A percentile compares a stretch with the other conserved stretches of the same genome.
These are phyloP conservation scores for Poecilus cupreus DNA, from an alignment of 2,888 invertebrate species.

Conservation along the genomic window DNA sequence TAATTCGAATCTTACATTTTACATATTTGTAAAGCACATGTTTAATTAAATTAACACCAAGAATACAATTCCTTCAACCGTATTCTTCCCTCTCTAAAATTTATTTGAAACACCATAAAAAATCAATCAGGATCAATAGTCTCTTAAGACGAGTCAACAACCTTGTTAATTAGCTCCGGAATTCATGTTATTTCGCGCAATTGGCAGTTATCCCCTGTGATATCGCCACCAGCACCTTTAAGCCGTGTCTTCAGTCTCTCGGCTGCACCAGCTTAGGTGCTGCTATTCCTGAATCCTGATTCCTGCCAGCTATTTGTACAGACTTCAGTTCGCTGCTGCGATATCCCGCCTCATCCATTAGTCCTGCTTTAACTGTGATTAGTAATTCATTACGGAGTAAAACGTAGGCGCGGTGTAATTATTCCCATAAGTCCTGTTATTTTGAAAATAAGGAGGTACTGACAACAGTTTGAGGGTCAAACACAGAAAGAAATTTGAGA, in stretches of 20 bases:
- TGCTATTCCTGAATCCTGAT: background rate
- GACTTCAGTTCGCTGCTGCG: background rate
- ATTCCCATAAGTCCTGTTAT: background rate
- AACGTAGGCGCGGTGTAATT: background rate
- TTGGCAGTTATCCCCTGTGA: background rate
- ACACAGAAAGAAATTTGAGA: background rate
- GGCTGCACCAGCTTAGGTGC: background rate
- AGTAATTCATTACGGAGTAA: constrained; percentile 44
- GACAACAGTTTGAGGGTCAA: no score
- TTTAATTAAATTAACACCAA: no score
- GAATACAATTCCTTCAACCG: no score
- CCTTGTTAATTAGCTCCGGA: constrained; percentile 1
- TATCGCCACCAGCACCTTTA: background rate
- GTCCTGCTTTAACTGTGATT: constrained; percentile 46
- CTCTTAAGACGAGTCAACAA: background rate
- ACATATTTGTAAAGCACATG: no score
- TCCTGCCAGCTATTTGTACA: constrained; percentile 45
- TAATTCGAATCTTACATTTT: no score
- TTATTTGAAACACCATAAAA: no score
- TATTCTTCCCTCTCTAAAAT: no score
- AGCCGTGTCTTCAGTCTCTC: background rate
- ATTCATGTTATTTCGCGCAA: background rate
- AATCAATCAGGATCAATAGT: no score
- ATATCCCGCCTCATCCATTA: constrained; percentile 36
- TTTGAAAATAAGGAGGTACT: background rate